phyloP scores from a whole-genome alignment of 2,797 vertebrate genomes.

The Dendrocincla tyrannina region DNA sequence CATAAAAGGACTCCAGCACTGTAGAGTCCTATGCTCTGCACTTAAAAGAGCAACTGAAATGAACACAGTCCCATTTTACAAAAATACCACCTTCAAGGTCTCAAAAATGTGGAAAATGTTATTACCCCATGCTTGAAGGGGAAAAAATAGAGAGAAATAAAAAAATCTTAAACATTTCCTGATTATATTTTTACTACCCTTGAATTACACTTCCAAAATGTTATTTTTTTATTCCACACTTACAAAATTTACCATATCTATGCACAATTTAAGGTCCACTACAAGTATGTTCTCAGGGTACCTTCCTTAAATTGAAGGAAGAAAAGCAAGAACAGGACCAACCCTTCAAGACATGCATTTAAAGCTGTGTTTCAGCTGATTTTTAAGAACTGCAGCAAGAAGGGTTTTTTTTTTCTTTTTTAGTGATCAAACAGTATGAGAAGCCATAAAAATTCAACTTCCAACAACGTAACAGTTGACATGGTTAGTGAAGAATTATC shows the following conservation, averaged over 20 bases:
- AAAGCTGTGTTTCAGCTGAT: neutral
- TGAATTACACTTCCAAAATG: neutral
- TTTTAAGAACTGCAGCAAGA: neutral
- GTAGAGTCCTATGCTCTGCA: neutral
- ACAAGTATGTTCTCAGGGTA: neutral
- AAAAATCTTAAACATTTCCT: neutral
- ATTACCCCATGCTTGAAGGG: neutral
- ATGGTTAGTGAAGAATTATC: neutral
- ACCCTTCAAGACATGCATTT: neutral
- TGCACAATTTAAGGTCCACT: neutral
- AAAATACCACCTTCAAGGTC: constrained; percentile 20
- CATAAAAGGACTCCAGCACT: constrained; percentile 7
- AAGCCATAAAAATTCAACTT: neutral
- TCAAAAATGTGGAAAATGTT: constrained; percentile 15
- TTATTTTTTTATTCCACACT: neutral
- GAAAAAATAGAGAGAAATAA: neutral
- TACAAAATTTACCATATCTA: neutral
- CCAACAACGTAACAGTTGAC: neutral
- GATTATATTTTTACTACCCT: constrained; percentile 7
- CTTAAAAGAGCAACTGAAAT: constrained; percentile 2
- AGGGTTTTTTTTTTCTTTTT: neutral
- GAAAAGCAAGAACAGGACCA: neutral
- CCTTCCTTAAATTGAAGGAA: neutral
- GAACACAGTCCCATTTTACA: constrained; percentile 20
- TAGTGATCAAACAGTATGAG: neutral